These are phyloP conservation scores for Virgularia gustaviana DNA, from an alignment of 92 coral and sea anemone genomes.

Conservation along the genomic window DNA sequence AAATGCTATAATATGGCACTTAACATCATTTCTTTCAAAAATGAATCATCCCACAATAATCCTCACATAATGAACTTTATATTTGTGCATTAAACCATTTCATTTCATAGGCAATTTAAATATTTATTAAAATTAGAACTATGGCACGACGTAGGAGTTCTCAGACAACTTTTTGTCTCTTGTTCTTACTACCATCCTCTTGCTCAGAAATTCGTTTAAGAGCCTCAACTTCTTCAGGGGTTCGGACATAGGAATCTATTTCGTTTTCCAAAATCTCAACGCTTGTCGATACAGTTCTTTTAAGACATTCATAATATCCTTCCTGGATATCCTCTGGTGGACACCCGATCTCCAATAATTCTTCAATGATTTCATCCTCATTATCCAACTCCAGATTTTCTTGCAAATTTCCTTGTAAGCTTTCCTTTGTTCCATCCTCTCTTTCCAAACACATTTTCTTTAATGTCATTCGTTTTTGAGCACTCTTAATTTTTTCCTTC, in stretches of 20 bases:
- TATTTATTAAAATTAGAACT: no score
- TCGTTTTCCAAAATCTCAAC: slow-evolving; percentile 10
- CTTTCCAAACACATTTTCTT: not conserved
- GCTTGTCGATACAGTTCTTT: not conserved
- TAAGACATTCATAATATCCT: slow-evolving; percentile 22
- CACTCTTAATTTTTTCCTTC: slow-evolving; percentile 10
- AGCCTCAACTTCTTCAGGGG: slow-evolving; percentile 15
- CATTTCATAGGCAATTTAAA: no score
- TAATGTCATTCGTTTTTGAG: not conserved
- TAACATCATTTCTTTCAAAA: no score
- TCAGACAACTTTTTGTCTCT: no score
- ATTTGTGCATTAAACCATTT: no score
- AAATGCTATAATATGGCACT: no score
- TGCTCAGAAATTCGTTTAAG: not conserved
- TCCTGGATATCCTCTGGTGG: slow-evolving; percentile 10
- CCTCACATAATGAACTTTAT: no score
- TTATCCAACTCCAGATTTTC: not conserved
- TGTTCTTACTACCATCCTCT: not conserved
- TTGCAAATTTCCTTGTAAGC: not conserved
- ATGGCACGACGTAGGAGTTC: no score
- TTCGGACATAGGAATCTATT: slow-evolving; percentile 23
- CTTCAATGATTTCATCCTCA: slow-evolving; percentile 26
- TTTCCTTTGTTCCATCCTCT: not conserved
- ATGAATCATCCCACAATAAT: no score
- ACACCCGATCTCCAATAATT: slow-evolving; percentile 23